These are phyloP conservation scores for Siderastrea siderea DNA, from an alignment of 92 coral and sea anemone genomes.

Conservation along the genomic window DNA sequence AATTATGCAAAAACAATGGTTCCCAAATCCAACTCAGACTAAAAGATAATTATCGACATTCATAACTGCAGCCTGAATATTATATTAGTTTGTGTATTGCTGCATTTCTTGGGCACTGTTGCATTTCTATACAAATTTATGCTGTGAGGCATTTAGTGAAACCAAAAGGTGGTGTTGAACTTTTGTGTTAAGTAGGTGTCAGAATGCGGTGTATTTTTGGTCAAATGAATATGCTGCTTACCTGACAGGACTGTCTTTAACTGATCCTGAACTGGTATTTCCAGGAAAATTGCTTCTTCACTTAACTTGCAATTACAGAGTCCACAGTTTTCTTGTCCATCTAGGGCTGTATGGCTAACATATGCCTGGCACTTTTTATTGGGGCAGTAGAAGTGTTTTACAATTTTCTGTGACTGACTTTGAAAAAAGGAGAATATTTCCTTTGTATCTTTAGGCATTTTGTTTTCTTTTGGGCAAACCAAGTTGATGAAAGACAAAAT, in stretches of 20 bases:
- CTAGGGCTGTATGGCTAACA: neutral
- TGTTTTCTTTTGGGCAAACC: conserved; percentile 33
- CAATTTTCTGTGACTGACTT: neutral
- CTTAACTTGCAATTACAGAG: neutral
- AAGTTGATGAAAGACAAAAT: conserved; percentile 17
- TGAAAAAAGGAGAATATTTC: conserved; percentile 22
- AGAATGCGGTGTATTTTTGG: no score
- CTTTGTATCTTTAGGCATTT: conserved; percentile 3
- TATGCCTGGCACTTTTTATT: neutral
- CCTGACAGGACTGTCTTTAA: conserved; percentile 36
- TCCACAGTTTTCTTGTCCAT: conserved; percentile 6
- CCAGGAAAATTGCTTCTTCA: conserved; percentile 34
- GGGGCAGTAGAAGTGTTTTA: neutral
- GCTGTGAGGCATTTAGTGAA: no score
- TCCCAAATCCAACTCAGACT: no score
- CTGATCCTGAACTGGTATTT: conserved; percentile 28
- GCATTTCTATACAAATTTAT: no score
- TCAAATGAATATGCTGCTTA: neutral
- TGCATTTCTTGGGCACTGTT: no score
- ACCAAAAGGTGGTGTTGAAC: no score
- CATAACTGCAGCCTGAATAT: no score
- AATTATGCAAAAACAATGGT: no score
- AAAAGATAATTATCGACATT: no score
- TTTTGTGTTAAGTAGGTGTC: no score
- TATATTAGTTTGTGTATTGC: no score